Conservation (phyloP, 2,797 vertebrate species). For the Petrocephalus schoutedeni region DNA sequence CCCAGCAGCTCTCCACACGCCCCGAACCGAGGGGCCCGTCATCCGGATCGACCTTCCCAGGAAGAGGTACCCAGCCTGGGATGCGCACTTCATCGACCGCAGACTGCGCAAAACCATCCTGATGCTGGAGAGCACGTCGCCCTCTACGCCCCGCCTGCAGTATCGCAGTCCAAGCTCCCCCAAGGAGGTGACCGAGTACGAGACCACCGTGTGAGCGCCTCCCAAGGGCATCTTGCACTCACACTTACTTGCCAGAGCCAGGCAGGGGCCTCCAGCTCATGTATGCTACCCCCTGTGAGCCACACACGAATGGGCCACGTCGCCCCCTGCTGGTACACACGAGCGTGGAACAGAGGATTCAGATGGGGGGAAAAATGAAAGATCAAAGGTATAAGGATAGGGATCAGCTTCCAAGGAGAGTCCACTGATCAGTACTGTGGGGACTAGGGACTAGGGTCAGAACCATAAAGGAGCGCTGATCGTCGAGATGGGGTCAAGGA, state of each 20-base stretch:
- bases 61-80: conserved; percentile 96
- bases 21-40: conserved; percentile 84
- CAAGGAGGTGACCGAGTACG: conserved; percentile 93
- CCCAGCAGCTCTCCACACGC: conserved; percentile 53
- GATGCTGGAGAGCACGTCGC: conserved; percentile 82
- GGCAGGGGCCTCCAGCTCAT: neutral
- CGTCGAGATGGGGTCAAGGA: too few relatives aligned
- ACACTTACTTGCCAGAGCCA: neutral
- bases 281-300: too few relatives aligned
- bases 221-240: neutral
- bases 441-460: neutral
- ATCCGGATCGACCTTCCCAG: conserved; percentile 95
- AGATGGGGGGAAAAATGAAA: neutral
- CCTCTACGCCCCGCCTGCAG: conserved; percentile 80
- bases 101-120: conserved; percentile 90
- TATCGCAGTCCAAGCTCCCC: conserved; percentile 78
- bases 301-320: neutral
- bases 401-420: neutral
- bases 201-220: conserved; percentile 82
- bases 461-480: neutral
- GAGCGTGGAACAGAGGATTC: neutral
- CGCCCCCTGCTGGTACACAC: neutral
- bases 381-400: neutral
- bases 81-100: conserved; percentile 93
- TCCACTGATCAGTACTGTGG: neutral